phyloP scores from a whole-genome alignment of 1,140 invertebrate species.

The Drosophila asahinai region DNA sequence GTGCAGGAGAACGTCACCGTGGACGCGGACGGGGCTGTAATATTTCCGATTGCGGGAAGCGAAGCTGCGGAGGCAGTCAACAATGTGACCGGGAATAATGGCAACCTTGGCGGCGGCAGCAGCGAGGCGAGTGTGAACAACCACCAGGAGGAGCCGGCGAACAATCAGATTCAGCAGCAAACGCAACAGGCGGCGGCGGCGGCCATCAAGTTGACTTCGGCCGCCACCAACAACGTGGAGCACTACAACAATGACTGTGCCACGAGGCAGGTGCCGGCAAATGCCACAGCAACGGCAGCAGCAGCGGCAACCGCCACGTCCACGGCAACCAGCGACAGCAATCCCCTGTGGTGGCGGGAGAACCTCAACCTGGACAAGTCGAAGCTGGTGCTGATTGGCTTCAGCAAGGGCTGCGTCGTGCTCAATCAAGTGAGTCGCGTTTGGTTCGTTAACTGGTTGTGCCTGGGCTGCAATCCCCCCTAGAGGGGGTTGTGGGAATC shows the following conservation, averaged over 20 bases:
- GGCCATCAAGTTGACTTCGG: conserved; percentile 29
- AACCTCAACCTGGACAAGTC: conserved; percentile 86
- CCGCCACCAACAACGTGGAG: conserved; percentile 57
- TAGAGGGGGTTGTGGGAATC: conserved; percentile 2
- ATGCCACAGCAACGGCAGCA: conserved; percentile 17
- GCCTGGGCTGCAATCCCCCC: conserved; percentile 1
- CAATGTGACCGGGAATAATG: conserved; percentile 37
- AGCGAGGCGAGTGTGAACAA: conserved; percentile 46
- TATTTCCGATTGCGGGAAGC: conserved; percentile 62
- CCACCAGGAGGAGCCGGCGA: conserved; percentile 54
- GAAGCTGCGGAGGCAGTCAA: conserved; percentile 40
- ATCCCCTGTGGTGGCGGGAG: conserved; percentile 85
- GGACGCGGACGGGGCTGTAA: conserved; percentile 77
- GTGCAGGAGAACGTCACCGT: conserved; percentile 85
- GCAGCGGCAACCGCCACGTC: conserved; percentile 28
- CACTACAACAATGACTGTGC: conserved; percentile 74
- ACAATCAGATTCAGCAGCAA: conserved; percentile 40
- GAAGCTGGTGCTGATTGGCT: conserved; percentile 90
- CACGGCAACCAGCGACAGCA: conserved; percentile 55
- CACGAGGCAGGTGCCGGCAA: conserved; percentile 32
- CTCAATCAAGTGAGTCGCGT: conserved; percentile 90
- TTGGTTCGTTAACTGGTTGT: conserved; percentile 78
- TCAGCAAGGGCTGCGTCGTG: conserved; percentile 96
- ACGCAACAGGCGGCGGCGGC: conserved; percentile 10
- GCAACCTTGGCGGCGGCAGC: conserved; percentile 26